A percentile compares a stretch with the other conserved stretches of the same genome.
Evolutionary conservation across 2,797 vertebrate genomes (phyloP).

Genomic region (Tenualosa thibaudeaui): DNA sequence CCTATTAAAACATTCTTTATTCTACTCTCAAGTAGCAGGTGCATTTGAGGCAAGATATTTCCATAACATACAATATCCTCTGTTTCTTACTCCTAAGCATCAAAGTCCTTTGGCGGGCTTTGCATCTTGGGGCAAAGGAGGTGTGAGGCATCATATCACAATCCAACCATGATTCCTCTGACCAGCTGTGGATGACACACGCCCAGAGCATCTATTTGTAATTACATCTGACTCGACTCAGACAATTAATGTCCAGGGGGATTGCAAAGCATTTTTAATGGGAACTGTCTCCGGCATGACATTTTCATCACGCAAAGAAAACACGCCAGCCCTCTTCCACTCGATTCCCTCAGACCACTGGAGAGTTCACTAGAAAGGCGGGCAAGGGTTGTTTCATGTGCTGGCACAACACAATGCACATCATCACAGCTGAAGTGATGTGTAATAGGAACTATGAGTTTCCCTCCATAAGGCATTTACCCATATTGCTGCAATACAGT

Average conservation of each 20-base stretch:
- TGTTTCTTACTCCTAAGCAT: background rate
- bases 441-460: background rate
- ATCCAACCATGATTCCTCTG: background rate
- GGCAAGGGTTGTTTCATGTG: background rate
- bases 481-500: background rate
- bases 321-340: background rate
- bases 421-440: background rate
- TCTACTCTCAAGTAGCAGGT: background rate
- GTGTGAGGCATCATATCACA: background rate
- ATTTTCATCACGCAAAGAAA: constrained; percentile 3
- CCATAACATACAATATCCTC: background rate
- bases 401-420: background rate
- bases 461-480: background rate
- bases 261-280: background rate
- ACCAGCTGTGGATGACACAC: background rate
- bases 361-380: background rate
- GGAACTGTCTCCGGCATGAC: background rate
- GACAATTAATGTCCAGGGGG: background rate
- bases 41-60: background rate
- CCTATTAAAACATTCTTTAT: background rate
- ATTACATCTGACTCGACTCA: constrained; percentile 1
- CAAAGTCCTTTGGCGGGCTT: background rate
- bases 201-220: background rate
- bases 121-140: background rate
- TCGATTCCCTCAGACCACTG: background rate